Evolutionary conservation across 2,888 invertebrate genomes (phyloP), one percentile per base, ranked within the genome.

Genomic region (Ichneumoninae sp.): DNA sequence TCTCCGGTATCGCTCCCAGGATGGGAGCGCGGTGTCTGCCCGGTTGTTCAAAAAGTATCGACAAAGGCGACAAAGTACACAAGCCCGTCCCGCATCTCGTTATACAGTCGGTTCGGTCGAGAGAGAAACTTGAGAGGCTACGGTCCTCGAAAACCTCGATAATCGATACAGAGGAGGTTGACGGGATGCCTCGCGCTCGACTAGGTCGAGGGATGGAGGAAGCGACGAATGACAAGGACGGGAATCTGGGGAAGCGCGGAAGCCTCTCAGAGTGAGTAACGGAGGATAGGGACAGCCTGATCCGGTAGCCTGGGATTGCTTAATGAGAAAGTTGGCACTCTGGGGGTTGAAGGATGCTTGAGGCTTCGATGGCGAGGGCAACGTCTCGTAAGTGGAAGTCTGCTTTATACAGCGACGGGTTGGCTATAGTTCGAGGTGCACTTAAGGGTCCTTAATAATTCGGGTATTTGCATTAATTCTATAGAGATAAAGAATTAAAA

Each of bases 261-360:
- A 62, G 30, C 30, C 33, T 26, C 13, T n/a, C 16, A 6, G 33
- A 16, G 50, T 7, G 60, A 70, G 22, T 50, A 60, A 70, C n/a
- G 30, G 30, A 10, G 22, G 44, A n/a, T 71, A 72, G 36, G 22
- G 54, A 66, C 13, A 69, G 47, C 22, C 36, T 52, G 65, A 79
- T 65, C 40, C 71, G 52, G 16, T 22, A 69, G 60, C 47, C 62
- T 60, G 70, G 70, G 74, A 71, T 71, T 72, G 78, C 74, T 85
- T 87, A 86, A 88, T 86, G 86, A 88, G 87, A 87, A 87, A 85
- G 86, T 87, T 87, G 79, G 75, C 77, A 81, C 80, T 86, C 86
- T 82, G 80, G 33, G 62, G 60, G 44, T 69, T 62, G 62, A 36
- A 78, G 70, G 65, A 66, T 30, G 40, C 40, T 66, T 13, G 26